phyloP scores from a whole-genome alignment of 1,140 invertebrate genomes.

The Metaphire vulgaris region DNA sequence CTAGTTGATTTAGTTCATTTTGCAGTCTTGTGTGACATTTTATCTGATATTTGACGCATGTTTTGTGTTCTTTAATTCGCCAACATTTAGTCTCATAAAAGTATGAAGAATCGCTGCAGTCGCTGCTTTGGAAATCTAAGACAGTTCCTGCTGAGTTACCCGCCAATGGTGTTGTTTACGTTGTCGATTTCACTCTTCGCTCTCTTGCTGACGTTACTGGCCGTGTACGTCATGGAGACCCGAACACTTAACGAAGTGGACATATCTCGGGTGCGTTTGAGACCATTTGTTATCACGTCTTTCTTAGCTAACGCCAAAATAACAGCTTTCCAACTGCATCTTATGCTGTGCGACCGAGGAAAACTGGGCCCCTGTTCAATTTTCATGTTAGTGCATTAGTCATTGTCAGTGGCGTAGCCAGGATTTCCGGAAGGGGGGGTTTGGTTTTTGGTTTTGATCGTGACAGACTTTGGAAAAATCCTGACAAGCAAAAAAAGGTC shows the following conservation, averaged over 20 bases:
- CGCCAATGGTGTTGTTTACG: not conserved
- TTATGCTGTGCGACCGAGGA: no score
- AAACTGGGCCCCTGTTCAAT: no score
- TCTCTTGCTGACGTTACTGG: not conserved
- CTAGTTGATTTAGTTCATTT: no score
- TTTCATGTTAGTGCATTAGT: not conserved
- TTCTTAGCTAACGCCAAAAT: not conserved
- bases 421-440: no score
- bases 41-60: no score
- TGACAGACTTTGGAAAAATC: no score
- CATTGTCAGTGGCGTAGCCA: not conserved
- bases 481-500: no score
- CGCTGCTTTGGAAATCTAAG: not conserved
- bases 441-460: no score
- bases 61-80: no score
- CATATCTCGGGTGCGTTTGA: not conserved
- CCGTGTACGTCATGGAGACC: not conserved
- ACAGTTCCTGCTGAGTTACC: not conserved
- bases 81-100: no score
- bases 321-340: not conserved
- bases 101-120: no score
- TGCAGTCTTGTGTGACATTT: no score
- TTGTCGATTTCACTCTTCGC: not conserved
- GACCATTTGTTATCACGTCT: not conserved
- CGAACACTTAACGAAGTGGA: not conserved